These are phyloP conservation scores for Rhogogaster chlorosoma DNA, from an alignment of 2,888 invertebrate species.

Conservation along the genomic window DNA sequence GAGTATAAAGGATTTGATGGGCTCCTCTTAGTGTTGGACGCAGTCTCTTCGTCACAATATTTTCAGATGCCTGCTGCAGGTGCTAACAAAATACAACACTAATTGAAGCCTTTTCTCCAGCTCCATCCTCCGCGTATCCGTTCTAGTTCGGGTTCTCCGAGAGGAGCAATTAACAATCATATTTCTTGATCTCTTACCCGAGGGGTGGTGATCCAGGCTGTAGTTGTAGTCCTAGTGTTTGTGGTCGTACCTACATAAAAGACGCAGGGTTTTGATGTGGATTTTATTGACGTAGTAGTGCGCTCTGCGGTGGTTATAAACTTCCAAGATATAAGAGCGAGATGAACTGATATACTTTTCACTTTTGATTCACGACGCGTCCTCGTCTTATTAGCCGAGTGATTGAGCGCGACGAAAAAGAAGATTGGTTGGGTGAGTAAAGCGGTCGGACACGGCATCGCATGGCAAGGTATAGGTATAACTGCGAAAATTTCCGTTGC, in stretches of 20 bases:
- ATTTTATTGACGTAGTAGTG: constrained; percentile 16
- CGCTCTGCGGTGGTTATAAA: neutral
- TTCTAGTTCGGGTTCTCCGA: constrained; percentile 36
- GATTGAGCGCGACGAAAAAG: constrained; percentile 18
- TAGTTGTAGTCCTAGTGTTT: neutral
- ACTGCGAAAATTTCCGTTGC: constrained; percentile 17
- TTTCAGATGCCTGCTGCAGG: constrained; percentile 22
- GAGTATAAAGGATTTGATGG: neutral
- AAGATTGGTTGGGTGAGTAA: constrained; percentile 21
- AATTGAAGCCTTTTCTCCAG: constrained; percentile 32
- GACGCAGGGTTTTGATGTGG: constrained; percentile 7
- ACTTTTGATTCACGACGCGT: constrained; percentile 39
- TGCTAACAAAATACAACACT: constrained; percentile 46
- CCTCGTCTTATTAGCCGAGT: constrained; percentile 34
- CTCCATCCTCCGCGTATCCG: constrained; percentile 4
- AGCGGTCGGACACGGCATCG: neutral
- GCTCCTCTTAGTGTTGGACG: neutral
- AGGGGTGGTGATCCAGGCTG: neutral
- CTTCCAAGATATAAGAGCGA: neutral
- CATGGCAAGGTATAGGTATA: neutral
- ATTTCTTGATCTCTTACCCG: constrained; percentile 35
- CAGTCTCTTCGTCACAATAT: constrained; percentile 39
- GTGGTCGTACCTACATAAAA: neutral
- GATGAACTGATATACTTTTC: neutral
- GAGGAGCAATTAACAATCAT: constrained; percentile 51